Evolutionary conservation across 1,140 invertebrate genomes (phyloP).

Genomic region (Cydia pomonella): DNA sequence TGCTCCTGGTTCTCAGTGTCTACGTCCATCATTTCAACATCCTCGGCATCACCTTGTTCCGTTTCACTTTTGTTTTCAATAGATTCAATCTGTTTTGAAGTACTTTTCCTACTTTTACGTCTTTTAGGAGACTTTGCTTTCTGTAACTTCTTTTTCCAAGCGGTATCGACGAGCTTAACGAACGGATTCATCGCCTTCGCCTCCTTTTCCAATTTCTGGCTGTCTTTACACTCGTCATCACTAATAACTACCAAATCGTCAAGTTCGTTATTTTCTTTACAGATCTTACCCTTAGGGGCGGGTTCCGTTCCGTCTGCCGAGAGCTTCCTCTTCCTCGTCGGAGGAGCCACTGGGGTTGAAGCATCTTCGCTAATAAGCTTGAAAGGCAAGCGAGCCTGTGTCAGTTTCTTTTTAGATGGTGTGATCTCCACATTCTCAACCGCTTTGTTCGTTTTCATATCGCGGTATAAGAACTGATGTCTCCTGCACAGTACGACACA

Average conservation of each 20-base stretch:
- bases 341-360: slow-evolving; percentile 51
- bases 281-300: slow-evolving; percentile 65
- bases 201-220: slow-evolving; percentile 37
- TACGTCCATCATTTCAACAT: slow-evolving; percentile 47
- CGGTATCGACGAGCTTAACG: slow-evolving; percentile 68
- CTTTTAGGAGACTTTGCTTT: slow-evolving; percentile 57
- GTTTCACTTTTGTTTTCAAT: slow-evolving; percentile 36
- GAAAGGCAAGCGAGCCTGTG: slow-evolving; percentile 73
- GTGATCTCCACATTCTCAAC: slow-evolving; percentile 63
- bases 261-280: slow-evolving; percentile 57
- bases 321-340: slow-evolving; percentile 67
- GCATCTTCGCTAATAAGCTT: slow-evolving; percentile 67
- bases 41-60: slow-evolving; percentile 35
- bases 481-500: slow-evolving; percentile 36
- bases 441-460: slow-evolving; percentile 69
- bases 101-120: slow-evolving; percentile 51
- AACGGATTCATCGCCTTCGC: slow-evolving; percentile 59
- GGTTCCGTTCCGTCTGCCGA: slow-evolving; percentile 57
- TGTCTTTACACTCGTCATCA: slow-evolving; percentile 66
- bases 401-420: slow-evolving; percentile 72
- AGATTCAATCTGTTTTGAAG: slow-evolving; percentile 31
- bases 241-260: slow-evolving; percentile 63
- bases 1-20: slow-evolving; percentile 39
- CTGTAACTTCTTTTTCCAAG: slow-evolving; percentile 66
- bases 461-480: slow-evolving; percentile 33